phyloP scores from a whole-genome alignment of 2,888 invertebrate genomes.

The Trisateles emortualis region DNA sequence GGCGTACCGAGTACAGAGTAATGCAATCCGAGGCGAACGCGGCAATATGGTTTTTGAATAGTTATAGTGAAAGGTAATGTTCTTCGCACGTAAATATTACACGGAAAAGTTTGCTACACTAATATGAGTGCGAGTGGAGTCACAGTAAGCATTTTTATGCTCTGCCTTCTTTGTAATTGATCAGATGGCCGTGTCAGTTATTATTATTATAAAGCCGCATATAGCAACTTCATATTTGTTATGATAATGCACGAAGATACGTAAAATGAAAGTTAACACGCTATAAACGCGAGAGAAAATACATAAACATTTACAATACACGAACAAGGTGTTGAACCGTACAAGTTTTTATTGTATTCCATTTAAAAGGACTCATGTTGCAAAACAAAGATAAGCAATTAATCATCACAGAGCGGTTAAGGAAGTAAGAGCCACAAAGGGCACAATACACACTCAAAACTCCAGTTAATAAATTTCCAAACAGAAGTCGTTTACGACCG shows the following conservation, averaged over 20 bases:
- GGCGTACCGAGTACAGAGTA: slow-evolving; percentile 47
- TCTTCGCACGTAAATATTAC: slow-evolving; percentile 35
- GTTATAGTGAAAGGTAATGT: slow-evolving; percentile 65
- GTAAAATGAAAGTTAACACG: slow-evolving; percentile 47
- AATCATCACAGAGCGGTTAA: slow-evolving; percentile 68
- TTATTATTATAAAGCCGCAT: no score
- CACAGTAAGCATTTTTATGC: no score
- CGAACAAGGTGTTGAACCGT: slow-evolving; percentile 54
- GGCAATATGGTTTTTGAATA: slow-evolving; percentile 68
- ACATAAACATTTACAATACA: slow-evolving; percentile 40
- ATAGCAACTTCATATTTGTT: slow-evolving; percentile 25
- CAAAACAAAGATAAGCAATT: slow-evolving; percentile 64
- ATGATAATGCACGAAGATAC: slow-evolving; percentile 38
- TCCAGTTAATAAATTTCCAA: slow-evolving; percentile 79
- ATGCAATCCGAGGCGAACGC: slow-evolving; percentile 47
- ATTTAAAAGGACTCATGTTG: slow-evolving; percentile 48
- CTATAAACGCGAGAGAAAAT: slow-evolving; percentile 49
- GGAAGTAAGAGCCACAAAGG: slow-evolving; percentile 66
- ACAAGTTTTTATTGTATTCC: slow-evolving; percentile 50
- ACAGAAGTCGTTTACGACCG: slow-evolving; percentile 79
- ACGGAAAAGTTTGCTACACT: background rate
- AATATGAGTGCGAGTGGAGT: no score
- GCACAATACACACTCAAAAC: slow-evolving; percentile 71
- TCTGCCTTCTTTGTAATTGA: no score
- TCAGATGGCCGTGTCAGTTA: no score